phyloP scores from a whole-genome alignment of 2,888 invertebrate genomes.

The Hypolimnas misippus region DNA sequence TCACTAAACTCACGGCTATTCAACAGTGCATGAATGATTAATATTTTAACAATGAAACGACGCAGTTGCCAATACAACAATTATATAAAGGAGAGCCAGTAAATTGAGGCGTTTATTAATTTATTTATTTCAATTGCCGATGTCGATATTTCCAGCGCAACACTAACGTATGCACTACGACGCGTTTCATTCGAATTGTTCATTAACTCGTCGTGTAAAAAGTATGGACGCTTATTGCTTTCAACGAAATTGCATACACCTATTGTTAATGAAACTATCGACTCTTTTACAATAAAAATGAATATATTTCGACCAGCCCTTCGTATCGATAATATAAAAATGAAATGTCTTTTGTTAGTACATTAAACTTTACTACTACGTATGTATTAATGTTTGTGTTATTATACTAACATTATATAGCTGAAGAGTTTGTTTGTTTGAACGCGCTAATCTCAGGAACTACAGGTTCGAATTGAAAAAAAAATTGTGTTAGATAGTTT shows the following conservation, averaged over 20 bases:
- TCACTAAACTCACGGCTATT: neutral
- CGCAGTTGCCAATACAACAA: neutral
- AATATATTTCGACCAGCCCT: too few species aligned
- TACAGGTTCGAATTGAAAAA: too few species aligned
- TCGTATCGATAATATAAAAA: too few species aligned
- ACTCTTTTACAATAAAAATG: neutral
- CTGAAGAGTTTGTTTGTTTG: too few species aligned
- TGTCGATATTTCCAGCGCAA: neutral
- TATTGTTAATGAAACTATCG: neutral
- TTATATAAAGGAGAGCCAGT: neutral
- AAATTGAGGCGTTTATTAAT: neutral
- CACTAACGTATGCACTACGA: neutral
- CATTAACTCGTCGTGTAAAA: conserved; percentile 6
- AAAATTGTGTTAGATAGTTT: too few species aligned
- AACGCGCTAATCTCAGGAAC: too few species aligned
- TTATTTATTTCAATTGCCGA: neutral
- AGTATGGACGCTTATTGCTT: conserved; percentile 1
- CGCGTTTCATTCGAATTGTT: conserved; percentile 3
- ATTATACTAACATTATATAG: too few species aligned
- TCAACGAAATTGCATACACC: neutral
- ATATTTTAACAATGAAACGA: neutral
- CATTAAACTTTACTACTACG: too few species aligned
- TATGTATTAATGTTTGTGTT: too few species aligned
- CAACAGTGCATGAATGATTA: neutral
- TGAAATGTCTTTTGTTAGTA: too few species aligned